These are phyloP conservation scores for Battus philenor DNA, from an alignment of 1,140 invertebrate species.

Conservation along the genomic window DNA sequence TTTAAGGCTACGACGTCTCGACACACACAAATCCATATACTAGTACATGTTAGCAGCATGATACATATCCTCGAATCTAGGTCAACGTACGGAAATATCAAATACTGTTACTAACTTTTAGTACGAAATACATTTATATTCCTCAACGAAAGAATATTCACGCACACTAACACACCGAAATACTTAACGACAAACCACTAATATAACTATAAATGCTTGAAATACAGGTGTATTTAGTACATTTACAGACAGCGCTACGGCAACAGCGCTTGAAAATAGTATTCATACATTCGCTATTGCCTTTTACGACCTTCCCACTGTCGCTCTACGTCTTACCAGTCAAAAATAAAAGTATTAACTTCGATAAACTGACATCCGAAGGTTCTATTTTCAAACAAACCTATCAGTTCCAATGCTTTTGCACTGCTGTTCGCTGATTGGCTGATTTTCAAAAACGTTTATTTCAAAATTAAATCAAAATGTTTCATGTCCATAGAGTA, in stretches of 20 bases:
- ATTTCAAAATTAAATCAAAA: too few species aligned
- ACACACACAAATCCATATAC: conserved; percentile 53
- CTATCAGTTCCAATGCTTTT: conserved; percentile 48
- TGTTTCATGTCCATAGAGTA: too few species aligned
- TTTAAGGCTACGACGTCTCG: conserved; percentile 68
- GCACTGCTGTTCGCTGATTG: conserved; percentile 28
- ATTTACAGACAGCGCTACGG: conserved; percentile 47
- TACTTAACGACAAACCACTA: conserved; percentile 38
- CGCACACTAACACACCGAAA: conserved; percentile 56
- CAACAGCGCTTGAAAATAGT: too few species aligned
- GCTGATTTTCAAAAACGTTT: too few species aligned
- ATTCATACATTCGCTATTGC: too few species aligned
- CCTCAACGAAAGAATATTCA: conserved; percentile 19
- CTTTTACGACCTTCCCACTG: too few species aligned
- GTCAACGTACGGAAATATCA: conserved; percentile 46
- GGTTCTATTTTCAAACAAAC: too few species aligned
- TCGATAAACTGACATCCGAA: too few species aligned
- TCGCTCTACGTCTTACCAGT: too few species aligned
- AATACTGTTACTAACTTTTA: conserved; percentile 37
- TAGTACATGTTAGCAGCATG: conserved; percentile 56
- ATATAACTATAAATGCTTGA: conserved; percentile 65
- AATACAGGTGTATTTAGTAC: conserved; percentile 45
- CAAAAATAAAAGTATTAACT: too few species aligned
- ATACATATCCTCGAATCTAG: conserved; percentile 31
- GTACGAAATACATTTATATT: conserved; percentile 16